These are phyloP conservation scores for Euura lappo DNA, from an alignment of 1,140 invertebrate species.

Conservation along the genomic window DNA sequence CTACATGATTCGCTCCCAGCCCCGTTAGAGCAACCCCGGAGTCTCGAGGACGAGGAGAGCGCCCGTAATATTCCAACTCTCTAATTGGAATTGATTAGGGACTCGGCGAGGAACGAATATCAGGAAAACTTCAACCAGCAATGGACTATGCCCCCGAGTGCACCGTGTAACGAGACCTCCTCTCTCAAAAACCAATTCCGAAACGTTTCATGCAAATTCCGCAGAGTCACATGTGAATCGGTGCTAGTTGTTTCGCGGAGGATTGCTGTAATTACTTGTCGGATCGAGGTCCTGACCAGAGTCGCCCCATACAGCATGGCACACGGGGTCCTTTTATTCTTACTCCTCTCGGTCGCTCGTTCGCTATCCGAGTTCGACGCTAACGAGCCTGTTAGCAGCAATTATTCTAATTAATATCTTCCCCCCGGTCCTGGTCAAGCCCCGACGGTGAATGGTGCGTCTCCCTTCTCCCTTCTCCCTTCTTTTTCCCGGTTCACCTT, in stretches of 20 bases:
- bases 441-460: not conserved
- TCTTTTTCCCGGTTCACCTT: conserved; percentile 8
- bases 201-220: too few species aligned
- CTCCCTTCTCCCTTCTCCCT: not conserved
- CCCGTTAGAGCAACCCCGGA: not conserved
- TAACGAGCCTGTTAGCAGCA: conserved; percentile 61
- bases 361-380: conserved; percentile 55
- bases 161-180: too few species aligned
- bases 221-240: not conserved
- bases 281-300: not conserved
- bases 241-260: not conserved
- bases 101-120: not conserved
- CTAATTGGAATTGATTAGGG: conserved; percentile 64
- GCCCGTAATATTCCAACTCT: conserved; percentile 55
- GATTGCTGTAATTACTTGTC: conserved; percentile 5
- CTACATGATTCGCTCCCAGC: conserved; percentile 37
- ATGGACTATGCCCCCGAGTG: too few species aligned
- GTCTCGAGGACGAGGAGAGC: too few species aligned
- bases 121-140: not conserved
- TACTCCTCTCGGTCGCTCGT: conserved; percentile 18
- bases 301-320: not conserved
- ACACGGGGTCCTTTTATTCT: not conserved
- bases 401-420: conserved; percentile 63
- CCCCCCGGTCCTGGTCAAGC: conserved; percentile 32
- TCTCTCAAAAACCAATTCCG: too few species aligned